These are phyloP conservation scores for Rhadina sibilatrix DNA, from an alignment of 2,113 vertebrate species.

Conservation along the genomic window DNA sequence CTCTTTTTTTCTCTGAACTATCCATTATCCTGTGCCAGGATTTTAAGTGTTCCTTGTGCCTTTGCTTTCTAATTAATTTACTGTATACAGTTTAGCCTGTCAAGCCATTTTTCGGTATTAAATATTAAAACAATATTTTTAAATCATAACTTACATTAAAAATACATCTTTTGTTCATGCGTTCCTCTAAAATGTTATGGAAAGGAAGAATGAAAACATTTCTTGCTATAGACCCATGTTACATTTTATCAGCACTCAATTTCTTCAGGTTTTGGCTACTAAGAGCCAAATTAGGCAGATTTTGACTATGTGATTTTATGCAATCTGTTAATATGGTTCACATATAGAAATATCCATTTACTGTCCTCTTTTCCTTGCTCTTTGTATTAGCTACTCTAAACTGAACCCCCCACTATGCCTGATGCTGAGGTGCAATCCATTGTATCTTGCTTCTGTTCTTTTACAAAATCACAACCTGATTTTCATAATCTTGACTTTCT, in stretches of 20 bases:
- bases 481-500: neutral
- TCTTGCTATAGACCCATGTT: neutral
- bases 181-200: neutral
- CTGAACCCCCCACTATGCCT: neutral
- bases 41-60: neutral
- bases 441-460: neutral
- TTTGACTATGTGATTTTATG: neutral
- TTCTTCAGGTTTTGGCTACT: neutral
- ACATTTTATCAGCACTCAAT: neutral
- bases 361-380: neutral
- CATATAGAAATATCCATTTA: neutral
- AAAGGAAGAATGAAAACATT: neutral
- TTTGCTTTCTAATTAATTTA: constrained; percentile 56
- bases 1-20: constrained; percentile 5
- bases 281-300: neutral
- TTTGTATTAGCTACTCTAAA: neutral
- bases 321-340: neutral
- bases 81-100: neutral
- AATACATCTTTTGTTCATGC: neutral
- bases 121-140: neutral
- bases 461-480: neutral
- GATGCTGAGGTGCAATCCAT: neutral
- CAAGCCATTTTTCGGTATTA: neutral
- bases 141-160: neutral
- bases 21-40: constrained; percentile 4